Percentiles rank a stretch among this genome's conserved stretches.
Evolutionary conservation across 2,888 invertebrate species (phyloP).

Genomic region (Notocelia uddmanniana): DNA sequence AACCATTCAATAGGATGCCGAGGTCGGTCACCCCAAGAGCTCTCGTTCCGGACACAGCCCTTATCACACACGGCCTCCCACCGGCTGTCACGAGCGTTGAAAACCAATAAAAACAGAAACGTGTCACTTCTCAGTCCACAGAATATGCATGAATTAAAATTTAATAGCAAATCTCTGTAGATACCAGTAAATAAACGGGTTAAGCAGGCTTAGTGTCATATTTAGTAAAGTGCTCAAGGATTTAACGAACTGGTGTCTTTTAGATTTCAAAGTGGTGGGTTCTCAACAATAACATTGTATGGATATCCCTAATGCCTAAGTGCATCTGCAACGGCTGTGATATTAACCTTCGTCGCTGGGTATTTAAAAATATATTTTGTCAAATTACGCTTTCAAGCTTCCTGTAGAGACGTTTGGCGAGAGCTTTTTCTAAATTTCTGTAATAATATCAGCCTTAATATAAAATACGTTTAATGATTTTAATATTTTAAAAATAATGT

Average conservation of each 20-base stretch:
- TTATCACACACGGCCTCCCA: slow-evolving; percentile 45
- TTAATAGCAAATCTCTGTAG: slow-evolving; percentile 52
- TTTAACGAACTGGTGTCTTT: slow-evolving; percentile 50
- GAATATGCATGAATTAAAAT: slow-evolving; percentile 52
- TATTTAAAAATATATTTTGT: slow-evolving; percentile 61
- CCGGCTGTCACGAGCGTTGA: slow-evolving; percentile 69
- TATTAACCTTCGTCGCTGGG: slow-evolving; percentile 77
- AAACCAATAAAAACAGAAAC: slow-evolving; percentile 68
- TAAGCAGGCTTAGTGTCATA: slow-evolving; percentile 58
- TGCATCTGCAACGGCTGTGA: slow-evolving; percentile 80
- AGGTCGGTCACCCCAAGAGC: slow-evolving; percentile 55
- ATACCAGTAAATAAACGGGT: slow-evolving; percentile 48
- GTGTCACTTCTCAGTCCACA: slow-evolving; percentile 63
- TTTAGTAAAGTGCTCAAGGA: slow-evolving; percentile 57
- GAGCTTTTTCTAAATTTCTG: slow-evolving; percentile 39
- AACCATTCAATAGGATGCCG: slow-evolving; percentile 62
- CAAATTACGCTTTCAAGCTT: slow-evolving; percentile 61
- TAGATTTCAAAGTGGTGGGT: slow-evolving; percentile 60
- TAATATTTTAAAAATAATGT: slow-evolving; percentile 16
- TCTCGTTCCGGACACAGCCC: slow-evolving; percentile 46
- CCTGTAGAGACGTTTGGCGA: slow-evolving; percentile 59
- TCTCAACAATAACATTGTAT: slow-evolving; percentile 62
- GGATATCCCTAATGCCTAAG: slow-evolving; percentile 78
- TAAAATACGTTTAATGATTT: slow-evolving; percentile 43
- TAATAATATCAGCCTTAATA: slow-evolving; percentile 53